Conservation (phyloP, 2,113 vertebrate genomes). For the Acrocephalus kingi region DNA sequence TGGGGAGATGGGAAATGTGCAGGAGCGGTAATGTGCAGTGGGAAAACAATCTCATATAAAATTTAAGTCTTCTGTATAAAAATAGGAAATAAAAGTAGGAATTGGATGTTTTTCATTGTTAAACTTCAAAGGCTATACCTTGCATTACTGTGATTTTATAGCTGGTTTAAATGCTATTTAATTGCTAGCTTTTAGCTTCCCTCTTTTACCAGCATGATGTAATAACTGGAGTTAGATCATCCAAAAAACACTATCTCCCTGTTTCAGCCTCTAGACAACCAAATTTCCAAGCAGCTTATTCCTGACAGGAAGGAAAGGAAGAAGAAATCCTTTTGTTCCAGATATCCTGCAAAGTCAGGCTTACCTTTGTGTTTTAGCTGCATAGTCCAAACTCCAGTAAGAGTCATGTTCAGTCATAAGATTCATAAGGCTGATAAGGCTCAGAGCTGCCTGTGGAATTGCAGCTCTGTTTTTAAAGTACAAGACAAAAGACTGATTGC, state of each 20-base stretch:
- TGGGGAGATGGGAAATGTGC: background rate
- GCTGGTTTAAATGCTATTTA: background rate
- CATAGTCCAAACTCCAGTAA: background rate
- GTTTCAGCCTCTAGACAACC: background rate
- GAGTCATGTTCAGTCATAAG: background rate
- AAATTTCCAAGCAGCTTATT: background rate
- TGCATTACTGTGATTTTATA: background rate
- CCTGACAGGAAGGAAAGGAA: background rate
- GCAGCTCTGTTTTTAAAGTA: background rate
- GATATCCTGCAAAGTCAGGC: background rate
- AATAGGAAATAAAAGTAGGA: background rate
- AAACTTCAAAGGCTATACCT: conserved; percentile 7
- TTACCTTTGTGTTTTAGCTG: background rate
- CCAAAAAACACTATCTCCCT: background rate
- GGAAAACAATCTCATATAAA: conserved; percentile 32
- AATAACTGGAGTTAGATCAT: background rate
- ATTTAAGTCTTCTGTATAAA: background rate
- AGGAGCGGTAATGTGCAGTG: background rate
- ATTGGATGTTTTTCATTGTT: background rate
- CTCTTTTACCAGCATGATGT: background rate
- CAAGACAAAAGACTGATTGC: background rate
- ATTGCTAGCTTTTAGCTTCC: background rate
- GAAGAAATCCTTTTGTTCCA: background rate
- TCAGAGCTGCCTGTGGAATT: background rate
- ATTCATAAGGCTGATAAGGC: background rate